These are phyloP conservation scores for Leptoclinus maculatus DNA, from an alignment of 2,797 vertebrate genomes.

Conservation along the genomic window DNA sequence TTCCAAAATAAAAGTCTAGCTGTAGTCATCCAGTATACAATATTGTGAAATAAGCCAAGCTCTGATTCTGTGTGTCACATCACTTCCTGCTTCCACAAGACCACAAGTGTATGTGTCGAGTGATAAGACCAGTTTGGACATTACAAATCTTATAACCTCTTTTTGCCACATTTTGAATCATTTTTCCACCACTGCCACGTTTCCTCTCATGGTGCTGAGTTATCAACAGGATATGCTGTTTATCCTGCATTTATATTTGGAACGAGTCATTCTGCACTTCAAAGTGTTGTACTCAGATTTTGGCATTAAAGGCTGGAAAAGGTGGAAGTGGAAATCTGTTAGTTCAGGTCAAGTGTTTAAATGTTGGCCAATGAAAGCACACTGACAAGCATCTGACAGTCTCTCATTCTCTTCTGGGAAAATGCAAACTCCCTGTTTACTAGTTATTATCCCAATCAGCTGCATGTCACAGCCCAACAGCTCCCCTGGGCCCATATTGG, in stretches of 20 bases:
- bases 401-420: slow-evolving; percentile 46
- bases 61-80: background rate
- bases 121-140: background rate
- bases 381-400: slow-evolving; percentile 52
- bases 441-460: slow-evolving; percentile 66
- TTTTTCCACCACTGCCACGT: background rate
- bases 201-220: slow-evolving; percentile 12
- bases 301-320: slow-evolving; percentile 41
- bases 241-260: slow-evolving; percentile 23
- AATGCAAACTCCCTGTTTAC: slow-evolving; percentile 60
- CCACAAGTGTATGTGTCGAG: background rate
- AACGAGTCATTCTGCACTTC: slow-evolving; percentile 17
- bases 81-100: background rate
- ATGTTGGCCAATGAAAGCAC: slow-evolving; percentile 36
- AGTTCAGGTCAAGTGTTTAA: slow-evolving; percentile 39
- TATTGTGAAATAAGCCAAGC: background rate
- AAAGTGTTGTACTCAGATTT: slow-evolving; percentile 23
- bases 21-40: background rate
- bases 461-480: slow-evolving; percentile 45
- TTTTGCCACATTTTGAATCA: background rate
- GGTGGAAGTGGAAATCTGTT: slow-evolving; percentile 40
- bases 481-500: slow-evolving; percentile 39
- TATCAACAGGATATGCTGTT: slow-evolving; percentile 11
- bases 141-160: background rate
- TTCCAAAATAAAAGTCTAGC: background rate